phyloP scores from a whole-genome alignment of 2,888 invertebrate genomes.

The Pyrocoelia pectoralis region DNA sequence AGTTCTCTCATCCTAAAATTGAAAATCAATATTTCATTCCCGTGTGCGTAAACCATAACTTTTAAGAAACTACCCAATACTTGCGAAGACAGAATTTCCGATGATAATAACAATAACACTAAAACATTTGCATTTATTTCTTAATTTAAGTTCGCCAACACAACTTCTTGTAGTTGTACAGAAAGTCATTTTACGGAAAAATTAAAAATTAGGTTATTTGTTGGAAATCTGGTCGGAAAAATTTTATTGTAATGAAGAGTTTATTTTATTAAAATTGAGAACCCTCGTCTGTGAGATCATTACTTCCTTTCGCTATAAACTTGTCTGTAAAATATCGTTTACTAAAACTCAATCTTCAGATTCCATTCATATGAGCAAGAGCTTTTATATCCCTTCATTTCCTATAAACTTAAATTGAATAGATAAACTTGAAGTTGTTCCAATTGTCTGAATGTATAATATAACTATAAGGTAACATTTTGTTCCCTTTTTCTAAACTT shows the following conservation, averaged over 20 bases:
- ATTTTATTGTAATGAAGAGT: neutral
- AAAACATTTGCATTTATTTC: neutral
- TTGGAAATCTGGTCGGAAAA: neutral
- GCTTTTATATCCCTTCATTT: conserved; percentile 1
- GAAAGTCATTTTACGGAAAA: no score
- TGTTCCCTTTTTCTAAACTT: neutral
- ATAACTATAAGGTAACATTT: neutral
- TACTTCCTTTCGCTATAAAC: conserved; percentile 1
- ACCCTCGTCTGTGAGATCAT: neutral
- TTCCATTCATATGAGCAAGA: neutral
- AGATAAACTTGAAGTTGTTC: neutral
- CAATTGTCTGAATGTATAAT: neutral
- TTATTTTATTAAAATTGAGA: neutral
- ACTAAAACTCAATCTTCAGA: conserved; percentile 1
- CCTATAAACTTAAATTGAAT: conserved; percentile 1
- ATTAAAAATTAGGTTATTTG: no score
- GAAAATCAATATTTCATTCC: conserved; percentile 8
- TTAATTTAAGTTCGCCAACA: neutral
- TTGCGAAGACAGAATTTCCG: neutral
- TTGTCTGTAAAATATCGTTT: neutral
- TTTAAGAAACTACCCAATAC: conserved; percentile 7
- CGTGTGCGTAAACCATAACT: conserved; percentile 11
- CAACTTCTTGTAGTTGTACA: no score
- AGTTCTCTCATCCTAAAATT: conserved; percentile 9
- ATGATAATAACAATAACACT: neutral